These are phyloP conservation scores for Cheilosia grossa DNA, from an alignment of 2,888 invertebrate species.

Conservation along the genomic window DNA sequence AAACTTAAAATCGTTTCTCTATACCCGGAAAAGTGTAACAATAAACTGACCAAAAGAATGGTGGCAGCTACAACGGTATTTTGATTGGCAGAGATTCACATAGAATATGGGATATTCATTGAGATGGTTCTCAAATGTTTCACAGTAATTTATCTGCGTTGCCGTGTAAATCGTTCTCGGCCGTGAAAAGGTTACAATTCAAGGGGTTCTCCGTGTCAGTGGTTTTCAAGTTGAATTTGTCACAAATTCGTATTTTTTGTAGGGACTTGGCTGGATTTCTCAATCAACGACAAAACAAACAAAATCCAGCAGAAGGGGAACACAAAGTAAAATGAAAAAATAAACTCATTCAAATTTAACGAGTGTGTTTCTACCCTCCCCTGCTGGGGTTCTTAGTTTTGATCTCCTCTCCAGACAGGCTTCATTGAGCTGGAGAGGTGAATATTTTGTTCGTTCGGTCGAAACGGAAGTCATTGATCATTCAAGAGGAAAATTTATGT, in stretches of 20 bases:
- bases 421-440: constrained; percentile 40
- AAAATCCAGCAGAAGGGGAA: too few species aligned
- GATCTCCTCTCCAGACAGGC: constrained; percentile 37
- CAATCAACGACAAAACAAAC: background rate
- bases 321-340: background rate
- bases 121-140: constrained; percentile 3
- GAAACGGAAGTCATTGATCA: constrained; percentile 65
- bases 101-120: background rate
- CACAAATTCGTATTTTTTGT: background rate
- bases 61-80: background rate
- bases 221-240: background rate
- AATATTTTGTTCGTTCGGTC: background rate
- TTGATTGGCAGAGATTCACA: constrained; percentile 22
- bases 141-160: background rate
- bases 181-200: background rate
- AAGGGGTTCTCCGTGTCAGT: background rate
- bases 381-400: background rate
- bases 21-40: too few species aligned
- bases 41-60: constrained; percentile 3
- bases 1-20: too few species aligned
- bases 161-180: background rate
- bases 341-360: constrained; percentile 12
- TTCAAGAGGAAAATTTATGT: constrained; percentile 65
- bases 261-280: background rate
- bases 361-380: constrained; percentile 3